These are phyloP conservation scores for Pantherophis vulpinus DNA, from an alignment of 2,797 vertebrate species.

Conservation along the genomic window DNA sequence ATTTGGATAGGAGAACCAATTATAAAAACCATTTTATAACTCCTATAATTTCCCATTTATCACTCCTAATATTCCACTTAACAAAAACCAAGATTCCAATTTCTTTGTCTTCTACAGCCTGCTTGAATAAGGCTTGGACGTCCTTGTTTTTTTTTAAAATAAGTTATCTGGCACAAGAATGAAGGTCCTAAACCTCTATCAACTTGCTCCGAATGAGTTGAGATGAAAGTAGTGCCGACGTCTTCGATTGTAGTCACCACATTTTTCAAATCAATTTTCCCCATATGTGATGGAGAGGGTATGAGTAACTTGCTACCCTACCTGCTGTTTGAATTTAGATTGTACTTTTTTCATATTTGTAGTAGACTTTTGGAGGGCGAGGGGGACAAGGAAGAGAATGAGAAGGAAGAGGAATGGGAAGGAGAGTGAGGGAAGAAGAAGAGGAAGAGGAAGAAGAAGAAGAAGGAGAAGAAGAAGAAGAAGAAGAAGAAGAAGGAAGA, in stretches of 20 bases:
- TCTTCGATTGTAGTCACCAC: not conserved
- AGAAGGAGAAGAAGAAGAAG: no score
- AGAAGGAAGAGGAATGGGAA: no score
- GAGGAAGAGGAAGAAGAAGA: rapidly evolving
- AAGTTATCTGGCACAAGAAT: not conserved
- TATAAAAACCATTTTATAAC: no score
- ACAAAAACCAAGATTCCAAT: not conserved
- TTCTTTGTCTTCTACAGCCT: conserved; percentile 36
- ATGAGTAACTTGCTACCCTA: not conserved
- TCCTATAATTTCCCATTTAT: not conserved
- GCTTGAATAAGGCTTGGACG: conserved; percentile 26
- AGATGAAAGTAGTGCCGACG: not conserved
- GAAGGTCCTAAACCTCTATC: conserved; percentile 15
- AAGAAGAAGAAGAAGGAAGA: no score
- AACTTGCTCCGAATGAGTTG: not conserved
- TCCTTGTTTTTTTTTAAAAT: not conserved
- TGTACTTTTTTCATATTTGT: no score
- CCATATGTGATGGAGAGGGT: not conserved
- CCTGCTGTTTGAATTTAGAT: no score
- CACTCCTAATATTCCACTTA: not conserved
- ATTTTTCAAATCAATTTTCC: not conserved
- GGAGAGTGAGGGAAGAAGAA: no score
- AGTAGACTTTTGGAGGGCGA: no score
- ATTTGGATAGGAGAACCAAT: not conserved
- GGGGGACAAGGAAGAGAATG: no score